Evolutionary conservation across 1,140 invertebrate species (phyloP).

Genomic region (Chironomus striatipennis): DNA sequence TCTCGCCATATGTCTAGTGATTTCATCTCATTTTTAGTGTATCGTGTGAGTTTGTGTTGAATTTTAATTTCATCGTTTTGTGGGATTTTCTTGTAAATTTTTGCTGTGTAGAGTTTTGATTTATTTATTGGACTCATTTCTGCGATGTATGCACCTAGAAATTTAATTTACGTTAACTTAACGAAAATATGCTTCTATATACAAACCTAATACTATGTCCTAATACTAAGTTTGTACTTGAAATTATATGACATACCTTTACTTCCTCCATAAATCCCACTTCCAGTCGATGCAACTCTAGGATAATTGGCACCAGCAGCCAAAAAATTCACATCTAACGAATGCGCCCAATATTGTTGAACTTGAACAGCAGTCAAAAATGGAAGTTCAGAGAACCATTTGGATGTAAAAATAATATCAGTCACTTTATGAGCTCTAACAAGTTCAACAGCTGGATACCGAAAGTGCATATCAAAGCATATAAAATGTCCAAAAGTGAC

Average conservation of each 20-base stretch:
- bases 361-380: conserved; percentile 40
- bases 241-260: conserved; percentile 32
- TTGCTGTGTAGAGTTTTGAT: conserved; percentile 42
- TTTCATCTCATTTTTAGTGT: conserved; percentile 29
- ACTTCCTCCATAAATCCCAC: conserved; percentile 42
- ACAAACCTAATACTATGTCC: too few species aligned
- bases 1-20: not conserved
- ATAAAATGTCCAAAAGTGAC: conserved; percentile 70
- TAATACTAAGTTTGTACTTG: too few species aligned
- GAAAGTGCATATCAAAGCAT: conserved; percentile 70
- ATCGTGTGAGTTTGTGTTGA: not conserved
- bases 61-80: not conserved
- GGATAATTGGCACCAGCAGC: conserved; percentile 41
- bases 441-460: conserved; percentile 49
- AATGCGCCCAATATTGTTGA: conserved; percentile 44
- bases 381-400: conserved; percentile 69
- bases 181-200: too few species aligned
- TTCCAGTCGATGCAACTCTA: conserved; percentile 35
- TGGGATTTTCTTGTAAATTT: conserved; percentile 39
- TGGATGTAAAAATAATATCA: conserved; percentile 61
- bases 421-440: conserved; percentile 47
- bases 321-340: conserved; percentile 45
- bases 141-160: conserved; percentile 35
- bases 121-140: conserved; percentile 41
- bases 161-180: too few species aligned